Base-by-base conservation (phyloP, 2,888 invertebrate species). In the Heliconius cydno region DNA sequence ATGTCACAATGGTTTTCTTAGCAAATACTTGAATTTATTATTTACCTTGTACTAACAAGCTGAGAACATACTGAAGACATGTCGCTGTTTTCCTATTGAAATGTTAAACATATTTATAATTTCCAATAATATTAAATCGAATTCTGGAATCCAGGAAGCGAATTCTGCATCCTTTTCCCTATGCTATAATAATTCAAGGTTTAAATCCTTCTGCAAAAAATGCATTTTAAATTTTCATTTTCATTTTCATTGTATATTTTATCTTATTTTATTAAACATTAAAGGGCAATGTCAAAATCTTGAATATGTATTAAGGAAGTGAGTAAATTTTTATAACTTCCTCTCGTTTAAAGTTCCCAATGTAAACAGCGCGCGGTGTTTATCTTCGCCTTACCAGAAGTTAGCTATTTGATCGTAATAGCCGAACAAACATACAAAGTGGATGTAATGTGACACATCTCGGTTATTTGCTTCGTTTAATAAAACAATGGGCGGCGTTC, bases 281-380 rank as follows among this genome's bases (percentile, higher is more conserved):
- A 41, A 63, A 78, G 74, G 78, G 67, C 78, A 78, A 78, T 78
- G 67, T 78, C 78, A 78, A 57, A 63, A 78, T 46, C 46, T 70
- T 63, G 38, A 15, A 34, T 57, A 25, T 74, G 12, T 60, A 13
- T 52, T 67, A 81, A 84, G 85, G 90, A 90, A 90, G 90, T 87
- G 80, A 82, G 82, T 78, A 83, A 83, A 84, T 82, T 88, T 92
- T 92, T 89, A 92, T 91, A 88, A 89, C 92, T 92, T 92, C 92
- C 92, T 90, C 90, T 87, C 89, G 89, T 88, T 89, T 87, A 88
- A 86, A 85, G 84, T 81, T 83, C 84, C 81, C 80, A 88, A 88
- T 84, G 86, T 91, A 91, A 92, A 92, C 90, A 92, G 84, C 79
- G 74, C 70, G 71, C 72, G 70, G 82, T 83, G 85, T 85, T 85